Conservation (phyloP, 2,113 vertebrate genomes). For the Lepidothrix coronata region DNA sequence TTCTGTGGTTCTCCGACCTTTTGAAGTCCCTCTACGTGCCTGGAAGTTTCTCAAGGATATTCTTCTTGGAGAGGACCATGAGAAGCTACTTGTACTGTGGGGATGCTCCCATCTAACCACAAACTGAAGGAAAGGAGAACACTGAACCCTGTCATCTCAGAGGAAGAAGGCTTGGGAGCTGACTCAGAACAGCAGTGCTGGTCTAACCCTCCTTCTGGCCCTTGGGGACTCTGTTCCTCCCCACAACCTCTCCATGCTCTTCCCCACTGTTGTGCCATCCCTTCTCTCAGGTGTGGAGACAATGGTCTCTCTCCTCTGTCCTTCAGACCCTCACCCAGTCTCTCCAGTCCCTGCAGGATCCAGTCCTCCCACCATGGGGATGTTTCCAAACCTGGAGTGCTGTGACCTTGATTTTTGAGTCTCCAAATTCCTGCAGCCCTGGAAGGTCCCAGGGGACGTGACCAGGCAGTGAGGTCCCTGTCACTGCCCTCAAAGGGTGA, state of each 20-base stretch:
- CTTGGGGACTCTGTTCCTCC: not conserved
- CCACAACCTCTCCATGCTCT: not conserved
- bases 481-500: not conserved
- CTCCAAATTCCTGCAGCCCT: not conserved
- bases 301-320: no score
- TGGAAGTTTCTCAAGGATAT: not conserved
- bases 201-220: not conserved
- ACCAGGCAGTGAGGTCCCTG: not conserved
- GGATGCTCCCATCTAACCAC: not conserved
- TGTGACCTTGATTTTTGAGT: not conserved
- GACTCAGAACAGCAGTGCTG: not conserved
- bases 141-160: not conserved
- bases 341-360: not conserved
- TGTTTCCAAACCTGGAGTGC: not conserved
- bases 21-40: not conserved
- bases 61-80: not conserved
- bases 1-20: not conserved
- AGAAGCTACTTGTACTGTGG: not conserved
- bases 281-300: not conserved
- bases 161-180: not conserved
- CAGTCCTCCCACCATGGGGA: rapidly evolving
- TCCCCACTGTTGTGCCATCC: rapidly evolving
- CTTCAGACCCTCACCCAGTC: not conserved
- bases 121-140: not conserved
- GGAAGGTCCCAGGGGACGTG: not conserved